Evolutionary conservation across 2,888 invertebrate genomes (phyloP).

Genomic region (Rambutsinella grinnellia): DNA sequence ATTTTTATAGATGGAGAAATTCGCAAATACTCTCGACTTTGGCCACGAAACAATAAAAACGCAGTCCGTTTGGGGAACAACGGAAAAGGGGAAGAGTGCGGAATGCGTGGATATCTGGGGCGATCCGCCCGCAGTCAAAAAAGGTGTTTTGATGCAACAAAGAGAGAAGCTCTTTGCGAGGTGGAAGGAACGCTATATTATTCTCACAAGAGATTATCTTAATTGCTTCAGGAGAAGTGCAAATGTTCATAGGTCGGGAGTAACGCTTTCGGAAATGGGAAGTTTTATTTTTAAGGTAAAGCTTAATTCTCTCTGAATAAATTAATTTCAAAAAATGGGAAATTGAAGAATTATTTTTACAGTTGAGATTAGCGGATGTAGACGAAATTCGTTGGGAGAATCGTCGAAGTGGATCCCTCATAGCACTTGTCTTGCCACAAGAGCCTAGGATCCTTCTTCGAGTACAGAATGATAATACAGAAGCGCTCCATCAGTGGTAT

Average conservation of each 20-base stretch:
- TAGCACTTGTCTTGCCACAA: constrained; percentile 72
- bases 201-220: constrained; percentile 77
- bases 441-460: constrained; percentile 71
- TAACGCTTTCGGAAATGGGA: constrained; percentile 76
- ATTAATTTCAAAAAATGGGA: background rate
- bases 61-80: constrained; percentile 61
- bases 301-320: constrained; percentile 31
- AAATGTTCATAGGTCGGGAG: constrained; percentile 68
- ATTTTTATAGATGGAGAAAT: constrained; percentile 59
- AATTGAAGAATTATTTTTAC: constrained; percentile 57
- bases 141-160: constrained; percentile 77
- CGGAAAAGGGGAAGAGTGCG: constrained; percentile 49
- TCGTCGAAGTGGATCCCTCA: constrained; percentile 76
- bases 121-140: constrained; percentile 74
- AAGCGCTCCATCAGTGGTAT: constrained; percentile 78
- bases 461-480: constrained; percentile 68
- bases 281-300: constrained; percentile 77
- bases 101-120: constrained; percentile 62
- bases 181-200: constrained; percentile 79
- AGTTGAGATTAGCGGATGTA: constrained; percentile 76
- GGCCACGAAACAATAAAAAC: constrained; percentile 58
- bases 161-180: constrained; percentile 76
- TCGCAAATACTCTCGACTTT: constrained; percentile 62
- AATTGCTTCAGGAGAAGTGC: constrained; percentile 76
- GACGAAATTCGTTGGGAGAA: constrained; percentile 78